Conservation (phyloP, 2,888 invertebrate genomes). For the Drosophila setosimentum region DNA sequence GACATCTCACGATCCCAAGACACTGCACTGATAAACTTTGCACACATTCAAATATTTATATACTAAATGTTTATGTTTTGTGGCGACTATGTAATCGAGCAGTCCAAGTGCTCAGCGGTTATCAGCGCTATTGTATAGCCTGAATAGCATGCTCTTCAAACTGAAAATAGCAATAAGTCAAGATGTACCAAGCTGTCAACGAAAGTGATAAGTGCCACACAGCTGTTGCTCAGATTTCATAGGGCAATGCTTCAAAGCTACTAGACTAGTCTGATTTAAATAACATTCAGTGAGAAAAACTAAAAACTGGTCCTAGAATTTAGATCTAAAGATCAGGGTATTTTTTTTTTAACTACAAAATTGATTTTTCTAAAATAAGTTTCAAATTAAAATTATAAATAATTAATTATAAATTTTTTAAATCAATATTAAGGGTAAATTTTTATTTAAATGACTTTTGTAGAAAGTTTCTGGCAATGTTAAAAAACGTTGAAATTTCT, state of each 20-base stretch:
- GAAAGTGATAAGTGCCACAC: slow-evolving; percentile 30
- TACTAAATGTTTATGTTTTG: not conserved
- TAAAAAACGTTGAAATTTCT: not conserved
- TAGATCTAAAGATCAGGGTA: not conserved
- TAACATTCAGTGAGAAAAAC: fast-evolving
- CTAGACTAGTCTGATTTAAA: not conserved
- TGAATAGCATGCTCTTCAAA: slow-evolving; percentile 28
- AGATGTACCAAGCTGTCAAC: slow-evolving; percentile 18
- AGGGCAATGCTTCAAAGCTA: slow-evolving; percentile 10
- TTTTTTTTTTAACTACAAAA: not conserved
- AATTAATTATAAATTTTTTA: no score
- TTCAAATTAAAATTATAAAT: no score
- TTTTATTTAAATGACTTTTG: not conserved
- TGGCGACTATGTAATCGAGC: slow-evolving; percentile 21
- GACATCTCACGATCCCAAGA: slow-evolving; percentile 12
- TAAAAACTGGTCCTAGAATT: not conserved
- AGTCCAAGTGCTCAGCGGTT: slow-evolving; percentile 27
- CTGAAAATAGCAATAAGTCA: slow-evolving; percentile 12
- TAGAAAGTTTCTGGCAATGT: not conserved
- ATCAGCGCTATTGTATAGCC: slow-evolving; percentile 40
- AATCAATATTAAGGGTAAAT: not conserved
- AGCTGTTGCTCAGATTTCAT: slow-evolving; percentile 1
- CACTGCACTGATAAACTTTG: slow-evolving; percentile 34
- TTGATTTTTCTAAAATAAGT: not conserved
- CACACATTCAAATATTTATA: slow-evolving; percentile 1